Conservation (phyloP, 2,888 invertebrate genomes). For the Eupithecia inturbata region DNA sequence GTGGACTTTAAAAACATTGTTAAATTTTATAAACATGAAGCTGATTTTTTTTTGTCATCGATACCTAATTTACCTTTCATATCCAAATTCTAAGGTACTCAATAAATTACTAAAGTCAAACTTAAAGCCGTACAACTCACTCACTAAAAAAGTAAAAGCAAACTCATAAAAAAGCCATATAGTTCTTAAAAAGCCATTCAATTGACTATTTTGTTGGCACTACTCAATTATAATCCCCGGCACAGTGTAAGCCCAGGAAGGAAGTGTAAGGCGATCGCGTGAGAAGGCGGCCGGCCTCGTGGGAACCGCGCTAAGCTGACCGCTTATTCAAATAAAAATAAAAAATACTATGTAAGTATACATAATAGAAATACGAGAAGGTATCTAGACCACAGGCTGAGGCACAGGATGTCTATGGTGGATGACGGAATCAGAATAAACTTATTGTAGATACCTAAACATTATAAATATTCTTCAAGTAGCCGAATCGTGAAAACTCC, state of each 20-base stretch:
- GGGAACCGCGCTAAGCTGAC: conserved; percentile 59
- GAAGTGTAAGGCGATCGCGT: conserved; percentile 82
- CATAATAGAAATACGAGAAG: conserved; percentile 5
- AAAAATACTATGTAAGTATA: neutral
- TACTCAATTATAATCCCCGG: conserved; percentile 20
- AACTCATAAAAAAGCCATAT: neutral
- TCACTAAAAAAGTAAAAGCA: neutral
- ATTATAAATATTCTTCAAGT: too few relatives aligned
- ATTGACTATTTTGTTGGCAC: conserved; percentile 16
- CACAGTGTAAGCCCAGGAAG: conserved; percentile 59
- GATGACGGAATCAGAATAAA: neutral
- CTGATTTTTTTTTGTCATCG: too few relatives aligned
- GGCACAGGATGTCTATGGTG: conserved; percentile 11
- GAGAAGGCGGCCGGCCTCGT: conserved; percentile 75
- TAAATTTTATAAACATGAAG: too few relatives aligned
- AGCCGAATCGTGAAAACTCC: too few relatives aligned
- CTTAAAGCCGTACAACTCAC: too few relatives aligned
- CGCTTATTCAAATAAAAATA: conserved; percentile 41
- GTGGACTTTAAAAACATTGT: too few relatives aligned
- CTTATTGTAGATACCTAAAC: too few relatives aligned
- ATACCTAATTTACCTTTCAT: too few relatives aligned
- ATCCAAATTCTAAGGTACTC: too few relatives aligned
- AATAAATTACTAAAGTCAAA: too few relatives aligned
- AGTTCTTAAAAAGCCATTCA: conserved; percentile 2
- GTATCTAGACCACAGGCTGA: conserved; percentile 18